These are phyloP conservation scores for Haemorhous mexicanus DNA, from an alignment of 2,113 vertebrate species.

Conservation along the genomic window DNA sequence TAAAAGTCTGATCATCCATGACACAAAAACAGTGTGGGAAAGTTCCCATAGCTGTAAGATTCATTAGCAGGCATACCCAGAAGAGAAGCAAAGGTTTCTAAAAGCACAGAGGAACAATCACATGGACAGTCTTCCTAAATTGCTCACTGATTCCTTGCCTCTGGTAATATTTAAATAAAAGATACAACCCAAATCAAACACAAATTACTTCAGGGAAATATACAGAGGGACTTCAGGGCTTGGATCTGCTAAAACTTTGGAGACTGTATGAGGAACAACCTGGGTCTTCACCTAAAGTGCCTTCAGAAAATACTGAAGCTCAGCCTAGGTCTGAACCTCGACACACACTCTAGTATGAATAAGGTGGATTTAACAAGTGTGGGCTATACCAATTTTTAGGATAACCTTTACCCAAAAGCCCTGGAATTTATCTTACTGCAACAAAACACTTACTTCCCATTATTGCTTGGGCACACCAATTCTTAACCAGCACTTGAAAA, in stretches of 20 bases:
- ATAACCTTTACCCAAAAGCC: not conserved
- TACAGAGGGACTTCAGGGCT: not conserved
- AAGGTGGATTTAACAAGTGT: not conserved
- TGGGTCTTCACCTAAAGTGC: not conserved
- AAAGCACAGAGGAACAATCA: not conserved
- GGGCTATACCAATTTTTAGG: not conserved
- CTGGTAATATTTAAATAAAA: not conserved
- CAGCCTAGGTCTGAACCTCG: not conserved
- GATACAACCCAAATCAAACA: not conserved
- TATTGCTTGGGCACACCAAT: not conserved
- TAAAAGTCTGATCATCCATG: not conserved
- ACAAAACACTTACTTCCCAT: constrained; percentile 14
- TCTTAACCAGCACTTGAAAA: constrained; percentile 42
- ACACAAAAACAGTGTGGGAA: not conserved
- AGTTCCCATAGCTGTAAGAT: not conserved
- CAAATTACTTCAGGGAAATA: not conserved
- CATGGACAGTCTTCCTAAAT: not conserved
- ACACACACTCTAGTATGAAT: not conserved
- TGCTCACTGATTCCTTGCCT: not conserved
- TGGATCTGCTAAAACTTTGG: not conserved
- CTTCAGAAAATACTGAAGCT: not conserved
- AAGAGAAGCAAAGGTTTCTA: not conserved
- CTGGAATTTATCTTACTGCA: not conserved
- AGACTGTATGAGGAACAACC: not conserved
- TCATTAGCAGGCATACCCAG: not conserved